Percentiles rank a stretch among this genome's conserved stretches.
phyloP scores from a whole-genome alignment of 2,797 vertebrate genomes.

The Gymnocypris eckloni region DNA sequence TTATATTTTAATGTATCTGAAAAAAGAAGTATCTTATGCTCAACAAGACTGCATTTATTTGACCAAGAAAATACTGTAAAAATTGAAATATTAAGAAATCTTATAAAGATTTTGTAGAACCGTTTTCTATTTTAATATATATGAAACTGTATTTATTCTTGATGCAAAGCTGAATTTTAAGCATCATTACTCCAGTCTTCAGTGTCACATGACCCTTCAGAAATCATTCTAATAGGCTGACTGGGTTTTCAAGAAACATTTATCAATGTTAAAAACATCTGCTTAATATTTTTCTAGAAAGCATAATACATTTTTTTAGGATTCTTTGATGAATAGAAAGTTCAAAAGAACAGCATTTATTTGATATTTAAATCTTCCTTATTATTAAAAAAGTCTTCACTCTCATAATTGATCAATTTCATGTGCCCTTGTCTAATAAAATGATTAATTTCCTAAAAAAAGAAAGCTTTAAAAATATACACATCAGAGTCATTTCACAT shows the following conservation, averaged over 20 bases:
- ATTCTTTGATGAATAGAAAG: background rate
- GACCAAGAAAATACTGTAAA: background rate
- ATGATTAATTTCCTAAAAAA: background rate
- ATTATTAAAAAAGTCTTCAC: background rate
- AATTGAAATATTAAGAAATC: background rate
- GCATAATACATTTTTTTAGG: background rate
- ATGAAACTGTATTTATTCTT: background rate
- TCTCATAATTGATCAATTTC: background rate
- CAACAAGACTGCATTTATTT: slow-evolving; percentile 1
- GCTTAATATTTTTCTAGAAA: background rate
- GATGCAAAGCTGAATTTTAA: background rate
- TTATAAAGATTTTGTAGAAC: background rate
- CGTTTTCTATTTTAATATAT: background rate
- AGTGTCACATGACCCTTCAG: background rate
- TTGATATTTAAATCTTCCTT: background rate
- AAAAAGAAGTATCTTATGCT: background rate
- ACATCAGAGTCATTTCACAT: background rate
- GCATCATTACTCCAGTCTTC: background rate
- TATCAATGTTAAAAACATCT: background rate
- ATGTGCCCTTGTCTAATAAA: background rate
- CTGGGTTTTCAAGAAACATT: no score
- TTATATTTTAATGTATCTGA: background rate
- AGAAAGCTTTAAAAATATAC: background rate
- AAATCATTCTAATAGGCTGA: background rate
- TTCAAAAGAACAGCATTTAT: background rate